Evolutionary conservation across 2,113 vertebrate genomes (phyloP).

Genomic region (Oncorhynchus masou): DNA sequence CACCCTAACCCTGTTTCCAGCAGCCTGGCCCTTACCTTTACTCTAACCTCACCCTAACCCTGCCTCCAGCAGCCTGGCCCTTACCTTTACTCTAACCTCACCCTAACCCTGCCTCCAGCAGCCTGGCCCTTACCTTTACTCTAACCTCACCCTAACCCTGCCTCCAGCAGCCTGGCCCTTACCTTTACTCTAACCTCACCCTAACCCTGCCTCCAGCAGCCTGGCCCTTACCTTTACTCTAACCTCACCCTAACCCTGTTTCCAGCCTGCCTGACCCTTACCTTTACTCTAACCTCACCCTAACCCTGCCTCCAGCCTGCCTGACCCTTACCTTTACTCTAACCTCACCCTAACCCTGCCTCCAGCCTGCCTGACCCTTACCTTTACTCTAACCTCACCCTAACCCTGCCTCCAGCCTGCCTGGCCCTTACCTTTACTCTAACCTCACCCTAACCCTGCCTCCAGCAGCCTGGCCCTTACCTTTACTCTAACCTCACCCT

Average conservation of each 20-base stretch:
- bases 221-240: slow-evolving; percentile 18
- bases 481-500: too few relatives aligned
- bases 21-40: too few relatives aligned
- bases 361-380: slow-evolving; percentile 63
- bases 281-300: too few relatives aligned
- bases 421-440: slow-evolving; percentile 8
- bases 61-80: too few relatives aligned
- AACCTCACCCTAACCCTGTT: slow-evolving; percentile 42
- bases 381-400: too few relatives aligned
- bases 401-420: slow-evolving; percentile 78
- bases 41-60: slow-evolving; percentile 33
- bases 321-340: slow-evolving; percentile 7
- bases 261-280: slow-evolving; percentile 48
- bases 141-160: too few relatives aligned
- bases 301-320: slow-evolving; percentile 78
- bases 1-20: slow-evolving; percentile 62
- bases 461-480: slow-evolving; percentile 62
- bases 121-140: slow-evolving; percentile 34
- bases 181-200: too few relatives aligned
- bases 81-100: too few relatives aligned
- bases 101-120: slow-evolving; percentile 22
- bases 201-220: slow-evolving; percentile 63
- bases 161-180: slow-evolving; percentile 51
- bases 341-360: slow-evolving; percentile 63
- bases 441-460: slow-evolving; percentile 63